Evolutionary conservation across 2,797 vertebrate genomes (phyloP), one percentile per base, ranked within the genome.

Genomic region (Xenopus petersii): DNA sequence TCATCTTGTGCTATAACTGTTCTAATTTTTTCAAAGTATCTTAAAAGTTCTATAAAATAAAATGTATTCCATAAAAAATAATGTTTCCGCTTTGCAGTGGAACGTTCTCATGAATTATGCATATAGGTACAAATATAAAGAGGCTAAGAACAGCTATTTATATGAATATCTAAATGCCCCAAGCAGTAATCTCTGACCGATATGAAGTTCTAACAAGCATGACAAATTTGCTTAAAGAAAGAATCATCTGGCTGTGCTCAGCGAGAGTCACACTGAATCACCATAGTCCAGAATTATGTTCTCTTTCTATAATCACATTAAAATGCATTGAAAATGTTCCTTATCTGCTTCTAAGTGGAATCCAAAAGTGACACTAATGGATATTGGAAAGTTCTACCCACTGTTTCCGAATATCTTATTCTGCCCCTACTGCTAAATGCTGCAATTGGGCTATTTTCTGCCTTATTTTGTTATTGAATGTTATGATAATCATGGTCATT

Each of bases 401-500:
- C 67, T 56, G 47, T 51, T 59, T 71, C 4, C 15, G 62, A 47
- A 62, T 11, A 55, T 64, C 49, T 58, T 64, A 69, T 73, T 60
- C 75, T 73, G 70, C 70, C 68, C 36, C 12, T 33, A n/a, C 16
- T 24, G 48, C 13, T 33, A 55, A 56, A 68, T 68, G 66, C 26
- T 68, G 21, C 16, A 12, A 7, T 77, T 49, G 21, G 30, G 36
- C 51, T 68, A n/a, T 77, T 77, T 77, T 64, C 75, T 73, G 59
- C 30, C 46, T 46, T 12, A 64, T 68, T 48, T 69, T 69, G 70
- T 64, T 70, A 68, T 67, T 60, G 63, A 64, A 33, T 54, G 48
- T 73, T 73, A 67, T 54, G 60, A 36, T 67, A 17, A 78, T 49
- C 15, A 33, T 51, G 58, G 59, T 64, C 55, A 73, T 78, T 78